phyloP scores from a whole-genome alignment of 2,113 vertebrate genomes.

The Myxocyprinus asiaticus region DNA sequence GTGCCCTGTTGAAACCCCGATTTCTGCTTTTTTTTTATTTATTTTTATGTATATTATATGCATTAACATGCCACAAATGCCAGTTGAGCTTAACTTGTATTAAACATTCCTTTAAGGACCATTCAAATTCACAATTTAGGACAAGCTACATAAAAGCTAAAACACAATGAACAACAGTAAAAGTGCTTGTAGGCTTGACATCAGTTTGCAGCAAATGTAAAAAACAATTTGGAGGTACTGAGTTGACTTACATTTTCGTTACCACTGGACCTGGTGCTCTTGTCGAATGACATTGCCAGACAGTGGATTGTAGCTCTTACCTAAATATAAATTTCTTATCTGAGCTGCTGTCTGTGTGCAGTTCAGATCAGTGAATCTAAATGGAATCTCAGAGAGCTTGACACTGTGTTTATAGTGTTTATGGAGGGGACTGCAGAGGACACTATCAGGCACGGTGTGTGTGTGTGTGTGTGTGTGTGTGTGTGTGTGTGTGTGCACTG shows the following conservation, averaged over 20 bases:
- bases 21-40: no score
- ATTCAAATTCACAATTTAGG: no score
- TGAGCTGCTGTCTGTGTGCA: slow-evolving; percentile 22
- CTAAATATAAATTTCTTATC: slow-evolving; percentile 41
- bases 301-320: slow-evolving; percentile 18
- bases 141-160: neutral
- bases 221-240: no score
- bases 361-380: slow-evolving; percentile 43
- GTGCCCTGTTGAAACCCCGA: no score
- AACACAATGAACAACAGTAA: neutral
- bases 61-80: no score
- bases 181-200: neutral
- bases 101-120: no score
- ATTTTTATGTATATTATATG: no score
- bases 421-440: slow-evolving; percentile 40
- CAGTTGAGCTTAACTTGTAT: no score
- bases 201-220: neutral
- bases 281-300: neutral
- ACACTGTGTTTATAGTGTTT: slow-evolving; percentile 46
- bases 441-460: neutral
- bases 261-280: neutral
- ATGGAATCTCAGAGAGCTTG: slow-evolving; percentile 50
- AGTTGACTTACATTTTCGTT: neutral
- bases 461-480: neutral
- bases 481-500: neutral